These are phyloP conservation scores for Eurytemora carolleeae DNA, from an alignment of 1,140 invertebrate genomes.

Conservation along the genomic window DNA sequence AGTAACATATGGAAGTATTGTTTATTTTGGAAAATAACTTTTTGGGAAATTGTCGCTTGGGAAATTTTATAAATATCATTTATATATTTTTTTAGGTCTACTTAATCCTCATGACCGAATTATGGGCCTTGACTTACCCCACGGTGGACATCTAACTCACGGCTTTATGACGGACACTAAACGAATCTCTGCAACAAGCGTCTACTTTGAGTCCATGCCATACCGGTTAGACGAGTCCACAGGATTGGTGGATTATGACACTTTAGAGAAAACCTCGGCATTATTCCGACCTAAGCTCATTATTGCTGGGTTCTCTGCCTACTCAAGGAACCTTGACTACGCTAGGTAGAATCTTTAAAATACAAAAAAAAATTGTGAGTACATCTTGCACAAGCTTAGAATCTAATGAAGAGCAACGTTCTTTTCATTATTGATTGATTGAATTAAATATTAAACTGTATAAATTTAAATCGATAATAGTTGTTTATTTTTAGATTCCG, in stretches of 20 bases:
- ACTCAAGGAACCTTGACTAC: constrained; percentile 43
- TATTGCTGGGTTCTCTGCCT: constrained; percentile 45
- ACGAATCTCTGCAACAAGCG: constrained; percentile 40
- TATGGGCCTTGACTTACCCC: constrained; percentile 43
- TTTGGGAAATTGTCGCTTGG: too few relatives aligned
- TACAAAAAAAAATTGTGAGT: too few relatives aligned
- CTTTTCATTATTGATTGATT: neutral
- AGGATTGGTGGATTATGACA: constrained; percentile 45
- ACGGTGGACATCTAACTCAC: constrained; percentile 42
- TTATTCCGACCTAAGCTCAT: constrained; percentile 42
- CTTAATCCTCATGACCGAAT: constrained; percentile 39
- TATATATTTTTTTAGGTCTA: too few relatives aligned
- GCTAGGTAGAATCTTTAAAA: neutral
- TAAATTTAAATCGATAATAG: neutral
- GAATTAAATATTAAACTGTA: neutral
- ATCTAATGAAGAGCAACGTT: too few relatives aligned
- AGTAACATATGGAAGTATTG: too few relatives aligned
- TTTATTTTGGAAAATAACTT: too few relatives aligned
- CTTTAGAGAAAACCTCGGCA: constrained; percentile 33
- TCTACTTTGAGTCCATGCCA: constrained; percentile 46
- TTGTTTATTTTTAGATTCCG: neutral
- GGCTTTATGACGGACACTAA: constrained; percentile 42
- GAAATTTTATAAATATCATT: too few relatives aligned
- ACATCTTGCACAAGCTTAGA: too few relatives aligned
- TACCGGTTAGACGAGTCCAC: constrained; percentile 39